Percentiles rank a stretch among this genome's conserved stretches.
Evolutionary conservation across 2,797 vertebrate genomes (phyloP).

Genomic region (Coregonus sp.): DNA sequence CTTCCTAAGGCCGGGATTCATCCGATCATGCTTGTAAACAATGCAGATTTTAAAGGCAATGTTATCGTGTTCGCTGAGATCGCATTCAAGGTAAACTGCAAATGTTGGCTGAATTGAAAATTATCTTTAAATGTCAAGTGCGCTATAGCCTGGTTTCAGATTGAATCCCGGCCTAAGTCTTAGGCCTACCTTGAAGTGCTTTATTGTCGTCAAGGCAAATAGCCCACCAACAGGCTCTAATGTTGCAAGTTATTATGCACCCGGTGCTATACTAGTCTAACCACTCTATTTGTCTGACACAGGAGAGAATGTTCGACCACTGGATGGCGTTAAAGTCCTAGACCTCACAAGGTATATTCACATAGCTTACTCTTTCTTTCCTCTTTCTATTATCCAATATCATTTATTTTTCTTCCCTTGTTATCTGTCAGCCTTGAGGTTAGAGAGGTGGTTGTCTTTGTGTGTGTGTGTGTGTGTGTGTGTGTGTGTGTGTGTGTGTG

Average conservation of each 20-base stretch:
- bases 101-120: no score
- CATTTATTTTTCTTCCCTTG: neutral
- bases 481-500: neutral
- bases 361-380: neutral
- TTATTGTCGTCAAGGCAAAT: no score
- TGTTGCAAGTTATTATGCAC: neutral
- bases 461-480: neutral
- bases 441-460: neutral
- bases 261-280: neutral
- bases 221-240: no score
- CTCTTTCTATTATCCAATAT: neutral
- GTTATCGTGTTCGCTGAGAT: no score
- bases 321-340: slow-evolving; percentile 87
- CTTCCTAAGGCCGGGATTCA: no score
- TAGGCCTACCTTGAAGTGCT: no score
- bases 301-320: slow-evolving; percentile 69
- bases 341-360: slow-evolving; percentile 86
- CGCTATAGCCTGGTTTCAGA: no score
- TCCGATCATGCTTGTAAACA: no score
- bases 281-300: slow-evolving; percentile 9
- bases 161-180: no score
- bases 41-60: no score
- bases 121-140: no score
- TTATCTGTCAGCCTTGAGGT: neutral
- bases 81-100: no score